Evolutionary conservation across 2,888 invertebrate genomes (phyloP).

Genomic region (Pimpla rufipes): DNA sequence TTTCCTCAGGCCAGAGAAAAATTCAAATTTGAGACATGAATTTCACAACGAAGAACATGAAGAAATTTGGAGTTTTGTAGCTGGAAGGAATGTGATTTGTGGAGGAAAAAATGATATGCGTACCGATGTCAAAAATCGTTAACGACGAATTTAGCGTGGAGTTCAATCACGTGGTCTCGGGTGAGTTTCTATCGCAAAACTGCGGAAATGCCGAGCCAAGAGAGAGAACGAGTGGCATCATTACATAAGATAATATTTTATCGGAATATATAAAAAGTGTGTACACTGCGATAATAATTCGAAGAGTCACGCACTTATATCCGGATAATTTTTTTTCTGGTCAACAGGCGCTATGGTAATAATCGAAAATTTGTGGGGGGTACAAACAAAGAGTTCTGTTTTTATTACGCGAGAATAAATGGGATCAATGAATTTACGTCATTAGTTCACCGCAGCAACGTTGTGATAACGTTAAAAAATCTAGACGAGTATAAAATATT

Average conservation of each 20-base stretch:
- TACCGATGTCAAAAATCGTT: neutral
- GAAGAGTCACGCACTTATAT: neutral
- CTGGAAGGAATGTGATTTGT: neutral
- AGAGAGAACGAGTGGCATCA: conserved; percentile 1
- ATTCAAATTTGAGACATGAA: neutral
- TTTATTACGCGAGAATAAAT: neutral
- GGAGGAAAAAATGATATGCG: neutral
- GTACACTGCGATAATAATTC: neutral
- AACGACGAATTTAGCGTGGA: neutral
- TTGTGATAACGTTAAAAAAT: no score
- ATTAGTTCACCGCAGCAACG: no score
- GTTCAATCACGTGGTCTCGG: neutral
- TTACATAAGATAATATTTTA: conserved; percentile 45
- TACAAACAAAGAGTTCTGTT: neutral
- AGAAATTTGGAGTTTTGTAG: no score
- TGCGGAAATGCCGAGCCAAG: neutral
- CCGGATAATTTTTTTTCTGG: neutral
- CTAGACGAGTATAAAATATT: no score
- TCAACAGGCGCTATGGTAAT: neutral
- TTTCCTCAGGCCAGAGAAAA: neutral
- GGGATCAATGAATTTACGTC: no score
- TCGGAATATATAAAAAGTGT: conserved; percentile 19
- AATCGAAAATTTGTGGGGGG: neutral
- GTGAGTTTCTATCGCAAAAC: neutral
- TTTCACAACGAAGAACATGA: no score